Conservation (phyloP, 30 jellyfish, hydroid and myxozoan genomes). For the Mastigias papua region DNA sequence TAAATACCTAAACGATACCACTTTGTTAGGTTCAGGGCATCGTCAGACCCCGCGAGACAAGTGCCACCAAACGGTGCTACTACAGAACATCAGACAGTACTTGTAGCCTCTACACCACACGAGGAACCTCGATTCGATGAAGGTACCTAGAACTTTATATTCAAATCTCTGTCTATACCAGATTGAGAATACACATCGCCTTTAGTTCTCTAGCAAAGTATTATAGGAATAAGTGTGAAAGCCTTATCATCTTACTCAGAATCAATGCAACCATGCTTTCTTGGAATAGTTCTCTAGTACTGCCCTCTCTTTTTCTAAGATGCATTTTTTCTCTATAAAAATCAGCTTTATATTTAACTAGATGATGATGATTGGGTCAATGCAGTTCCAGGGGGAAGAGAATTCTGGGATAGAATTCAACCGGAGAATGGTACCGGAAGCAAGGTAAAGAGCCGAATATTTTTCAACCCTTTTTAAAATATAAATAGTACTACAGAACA, state of each 20-base stretch:
- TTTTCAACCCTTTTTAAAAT: not conserved
- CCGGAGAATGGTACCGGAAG: not conserved
- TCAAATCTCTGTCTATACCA: no score
- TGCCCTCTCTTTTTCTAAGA: not conserved
- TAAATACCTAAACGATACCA: not conserved
- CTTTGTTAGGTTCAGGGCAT: conserved; percentile 21
- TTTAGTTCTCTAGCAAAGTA: no score
- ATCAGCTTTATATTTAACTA: not conserved
- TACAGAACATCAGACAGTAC: no score
- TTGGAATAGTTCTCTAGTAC: no score
- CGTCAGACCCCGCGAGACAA: conserved; percentile 19
- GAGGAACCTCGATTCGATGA: not conserved
- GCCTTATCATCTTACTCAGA: no score
- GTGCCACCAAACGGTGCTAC: no score
- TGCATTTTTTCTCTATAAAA: not conserved
- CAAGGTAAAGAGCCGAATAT: not conserved
- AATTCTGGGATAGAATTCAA: conserved; percentile 32
- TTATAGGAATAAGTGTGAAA: no score
- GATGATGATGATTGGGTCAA: conserved; percentile 25
- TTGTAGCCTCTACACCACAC: not conserved
- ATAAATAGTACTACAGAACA: no score
- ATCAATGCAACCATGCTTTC: no score
- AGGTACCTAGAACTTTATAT: no score
- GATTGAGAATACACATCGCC: no score
- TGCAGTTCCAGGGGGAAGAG: conserved; percentile 1